Evolutionary conservation across 1,140 invertebrate species (phyloP).

Genomic region (Ericerus pela): DNA sequence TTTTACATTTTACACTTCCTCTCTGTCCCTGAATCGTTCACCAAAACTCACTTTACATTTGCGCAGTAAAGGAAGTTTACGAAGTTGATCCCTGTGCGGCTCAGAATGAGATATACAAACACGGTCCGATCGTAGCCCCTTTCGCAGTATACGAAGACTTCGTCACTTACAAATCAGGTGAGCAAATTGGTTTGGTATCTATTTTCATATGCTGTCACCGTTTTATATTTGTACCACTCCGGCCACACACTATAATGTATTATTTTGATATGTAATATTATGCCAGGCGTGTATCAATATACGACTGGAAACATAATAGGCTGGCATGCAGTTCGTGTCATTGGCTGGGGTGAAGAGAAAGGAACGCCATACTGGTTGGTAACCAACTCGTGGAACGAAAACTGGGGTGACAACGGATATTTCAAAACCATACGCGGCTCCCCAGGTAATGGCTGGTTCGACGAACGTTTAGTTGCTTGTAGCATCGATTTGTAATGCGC

Average conservation of each 20-base stretch:
- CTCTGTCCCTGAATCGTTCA: neutral
- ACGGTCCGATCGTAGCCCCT: constrained; percentile 21
- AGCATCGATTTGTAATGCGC: no score
- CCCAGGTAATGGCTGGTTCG: no score
- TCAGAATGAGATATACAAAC: constrained; percentile 17
- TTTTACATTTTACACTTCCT: neutral
- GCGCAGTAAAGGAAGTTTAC: constrained; percentile 8
- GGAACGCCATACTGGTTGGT: constrained; percentile 65
- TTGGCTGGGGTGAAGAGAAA: constrained; percentile 48
- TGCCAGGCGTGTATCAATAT: no score
- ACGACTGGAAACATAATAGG: no score
- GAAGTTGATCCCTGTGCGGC: constrained; percentile 32
- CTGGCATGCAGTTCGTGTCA: constrained; percentile 74
- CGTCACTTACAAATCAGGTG: constrained; percentile 22
- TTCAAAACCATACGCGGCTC: no score
- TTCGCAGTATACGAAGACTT: constrained; percentile 23
- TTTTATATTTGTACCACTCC: no score
- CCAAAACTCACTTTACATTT: neutral
- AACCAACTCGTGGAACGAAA: constrained; percentile 81
- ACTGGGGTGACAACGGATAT: constrained; percentile 78
- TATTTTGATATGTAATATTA: no score
- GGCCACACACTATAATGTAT: no score
- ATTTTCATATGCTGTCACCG: no score
- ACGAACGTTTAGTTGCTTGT: no score
- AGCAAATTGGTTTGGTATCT: no score